Evolutionary conservation across 2,113 vertebrate genomes (phyloP), one percentile per base, ranked within the genome.

Genomic region (Ictidomys tridecemlineatus): DNA sequence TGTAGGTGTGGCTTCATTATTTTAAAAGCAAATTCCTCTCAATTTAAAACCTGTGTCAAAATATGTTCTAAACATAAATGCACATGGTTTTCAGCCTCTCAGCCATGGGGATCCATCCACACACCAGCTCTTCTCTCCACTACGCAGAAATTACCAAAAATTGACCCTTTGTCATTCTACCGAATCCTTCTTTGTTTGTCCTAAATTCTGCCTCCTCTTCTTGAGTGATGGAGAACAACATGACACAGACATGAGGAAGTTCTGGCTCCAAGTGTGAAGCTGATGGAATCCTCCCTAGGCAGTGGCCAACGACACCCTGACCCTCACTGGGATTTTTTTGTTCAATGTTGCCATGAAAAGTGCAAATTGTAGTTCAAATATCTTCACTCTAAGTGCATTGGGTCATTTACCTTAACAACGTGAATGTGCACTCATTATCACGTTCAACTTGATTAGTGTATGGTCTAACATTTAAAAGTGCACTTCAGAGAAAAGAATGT

Each of bases 381-480:
- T 98, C 98, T 98, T 98, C 97, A 80, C 97, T 98, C 76, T 95
- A 97, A 98, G 98, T 98, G 98, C 98, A 98, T 84, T 99, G 98
- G 98, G 95, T 99, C 99, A 99, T 99, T 99, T 99, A 98, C 98
- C 98, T 98, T 99, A 98, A 99, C 98, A 99, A 98, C 97, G 96
- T 96, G 98, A 98, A 98, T 84, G 95, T 99, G 98, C 96, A 95
- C 98, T 99, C 98, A 98, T 99, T 99, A 99, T 98, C 97, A 98
- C 87, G 97, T 98, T 98, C 98, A 98, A 98, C 98, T 98, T 99
- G 98, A 99, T 99, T 99, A 99, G 98, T 97, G 98, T 98, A 98
- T 98, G 98, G 98, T 97, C 98, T 98, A 98, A 99, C 98, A 98
- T 98, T 98, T 98, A 98, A 99, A 98, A 99, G 98, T 98, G 98